Evolutionary conservation across 2,888 invertebrate genomes (phyloP), one percentile per base, ranked within the genome.

Genomic region (Hydropsyche betteni): DNA sequence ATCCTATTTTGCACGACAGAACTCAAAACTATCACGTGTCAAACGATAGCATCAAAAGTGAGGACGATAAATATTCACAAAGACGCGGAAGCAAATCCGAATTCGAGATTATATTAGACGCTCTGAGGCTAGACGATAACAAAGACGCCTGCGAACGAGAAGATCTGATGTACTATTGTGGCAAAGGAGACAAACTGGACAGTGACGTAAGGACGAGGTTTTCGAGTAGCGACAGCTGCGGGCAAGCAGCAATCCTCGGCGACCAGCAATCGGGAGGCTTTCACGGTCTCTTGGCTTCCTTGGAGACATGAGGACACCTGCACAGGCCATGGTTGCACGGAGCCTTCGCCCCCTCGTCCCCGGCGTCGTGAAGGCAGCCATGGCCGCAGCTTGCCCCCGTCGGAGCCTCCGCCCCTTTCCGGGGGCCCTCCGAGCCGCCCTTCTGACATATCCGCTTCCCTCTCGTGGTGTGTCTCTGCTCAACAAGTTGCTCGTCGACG

Each of bases 161-260:
- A 82, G 80, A 83, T 82, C 50, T 82, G 44, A 77, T 77, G 83
- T 69, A 80, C 82, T 74, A 82, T 81, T 76, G 76, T 77, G 70
- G 71, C 61, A 80, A 80, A 77, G 79, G 74, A 7, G 78, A 76
- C 34, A 77, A 75, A 64, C 14, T 69, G 52, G 53, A 70, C 14
- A 64, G 71, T 68, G 14, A 74, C 53, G 76, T 78, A 77, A 82
- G 75, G 83, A 81, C 80, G 84, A 84, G 76, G 16, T 76, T 58
- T 36, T 53, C 58, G 61, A 74, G 44, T 68, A 74, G 74, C 14
- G 88, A 86, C 81, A 88, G 88, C 75, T 91, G 91, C 81, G 91
- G 91, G 38, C 91, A 91, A 80, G 90, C 91, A 68, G 90, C 91
- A 81, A 88, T 91, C 86, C 87, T 89, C 81, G 75, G 75, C 8